These are phyloP conservation scores for Hestina assimilis DNA, from an alignment of 1,140 invertebrate genomes.

Conservation along the genomic window DNA sequence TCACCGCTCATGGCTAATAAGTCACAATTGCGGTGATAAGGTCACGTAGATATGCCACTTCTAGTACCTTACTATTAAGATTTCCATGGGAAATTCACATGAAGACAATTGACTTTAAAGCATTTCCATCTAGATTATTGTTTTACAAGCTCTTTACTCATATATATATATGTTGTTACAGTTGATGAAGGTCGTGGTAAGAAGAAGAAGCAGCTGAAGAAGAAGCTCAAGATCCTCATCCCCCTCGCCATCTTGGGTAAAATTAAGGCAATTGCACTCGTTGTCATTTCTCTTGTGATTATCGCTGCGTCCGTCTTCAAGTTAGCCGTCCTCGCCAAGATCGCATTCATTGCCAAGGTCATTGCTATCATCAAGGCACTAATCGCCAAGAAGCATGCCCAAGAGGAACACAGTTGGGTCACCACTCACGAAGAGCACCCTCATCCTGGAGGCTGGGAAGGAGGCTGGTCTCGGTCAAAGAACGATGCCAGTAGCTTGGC, in stretches of 20 bases:
- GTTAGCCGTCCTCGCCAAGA: conserved; percentile 60
- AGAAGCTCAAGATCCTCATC: conserved; percentile 66
- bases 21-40: no score
- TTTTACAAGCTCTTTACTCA: no score
- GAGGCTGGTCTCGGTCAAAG: conserved; percentile 79
- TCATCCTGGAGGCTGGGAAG: conserved; percentile 70
- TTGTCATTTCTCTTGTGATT: conserved; percentile 48
- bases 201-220: conserved; percentile 68
- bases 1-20: no score
- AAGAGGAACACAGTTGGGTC: conserved; percentile 84
- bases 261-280: conserved; percentile 52
- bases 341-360: conserved; percentile 65
- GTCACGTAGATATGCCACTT: no score
- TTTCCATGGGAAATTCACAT: no score
- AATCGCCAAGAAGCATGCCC: conserved; percentile 82
- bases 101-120: no score
- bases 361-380: conserved; percentile 72
- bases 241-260: conserved; percentile 60
- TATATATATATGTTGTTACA: conserved; percentile 28
- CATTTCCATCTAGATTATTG: no score
- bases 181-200: conserved; percentile 64
- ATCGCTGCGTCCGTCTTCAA: conserved; percentile 69
- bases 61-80: no score
- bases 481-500: conserved; percentile 80
- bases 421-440: conserved; percentile 77